Evolutionary conservation across 2,888 invertebrate species (phyloP), one percentile per base, ranked within the genome.

Genomic region (Agonopterix alstromeriana): DNA sequence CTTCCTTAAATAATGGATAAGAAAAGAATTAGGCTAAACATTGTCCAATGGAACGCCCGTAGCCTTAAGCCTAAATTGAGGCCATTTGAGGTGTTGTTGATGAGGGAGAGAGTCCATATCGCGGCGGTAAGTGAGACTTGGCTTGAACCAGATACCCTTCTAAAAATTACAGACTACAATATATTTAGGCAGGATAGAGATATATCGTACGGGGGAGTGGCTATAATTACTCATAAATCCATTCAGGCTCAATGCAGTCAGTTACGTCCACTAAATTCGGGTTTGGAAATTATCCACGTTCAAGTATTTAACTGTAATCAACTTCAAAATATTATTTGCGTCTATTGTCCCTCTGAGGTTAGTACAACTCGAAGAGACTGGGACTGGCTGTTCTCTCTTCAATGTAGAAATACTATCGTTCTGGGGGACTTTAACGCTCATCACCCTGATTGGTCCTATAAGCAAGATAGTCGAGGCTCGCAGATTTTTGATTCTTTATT

Each of bases 351-450:
- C 7, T 41, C 47, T 10, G 10, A 42, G 9, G 12, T 53, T 5
- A 14, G 12, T 1, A 51, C 53, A 4, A 27, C 12, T 5, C 48
- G 47, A 36, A 45, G 10, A 12, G 54, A 53, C 38, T 54, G 53
- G 54, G 51, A 53, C 17, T 8, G 43, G 2, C 10, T 54, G 17
- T 54, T 54, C 43, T 45, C 49, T 9, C 2, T 46, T 7, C 7
- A 12, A 8, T 35, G 3, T 35, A 44, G 10, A n/a, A 51, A 48
- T 36, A 14, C 42, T 2, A 12, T 50, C 27, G 35, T 52, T 10
- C 12, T 50, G 11, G 52, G 54, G 1, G 54, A 54, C 38, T 52
- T 54, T 36, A 54, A 52, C 41, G 53, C 38, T 1, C 54, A 54
- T 10, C 54, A 54, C 27, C 41, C 47, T 7, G 52, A 46, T 35